Evolutionary conservation across 2,888 invertebrate genomes (phyloP).

Genomic region (Lepidocyrtoides sp.): DNA sequence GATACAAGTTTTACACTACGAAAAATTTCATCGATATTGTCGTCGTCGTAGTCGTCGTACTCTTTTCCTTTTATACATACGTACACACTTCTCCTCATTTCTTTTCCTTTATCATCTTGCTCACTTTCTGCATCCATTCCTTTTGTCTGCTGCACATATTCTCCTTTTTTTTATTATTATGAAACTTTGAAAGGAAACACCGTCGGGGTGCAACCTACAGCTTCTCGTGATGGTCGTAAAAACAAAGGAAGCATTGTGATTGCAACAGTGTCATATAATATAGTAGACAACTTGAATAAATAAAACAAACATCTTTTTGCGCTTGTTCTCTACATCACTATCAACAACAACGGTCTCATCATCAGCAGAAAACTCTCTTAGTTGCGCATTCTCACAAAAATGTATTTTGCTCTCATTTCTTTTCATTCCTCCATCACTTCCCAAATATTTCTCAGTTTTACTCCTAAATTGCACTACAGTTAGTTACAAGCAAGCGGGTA

Average conservation of each 20-base stretch:
- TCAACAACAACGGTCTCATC: background rate
- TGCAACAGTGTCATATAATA: conserved; percentile 67
- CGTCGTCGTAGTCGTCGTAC: background rate
- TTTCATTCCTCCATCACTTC: conserved; percentile 31
- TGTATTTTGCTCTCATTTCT: conserved; percentile 69
- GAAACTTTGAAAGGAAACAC: conserved; percentile 73
- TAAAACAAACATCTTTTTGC: conserved; percentile 70
- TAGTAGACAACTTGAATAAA: conserved; percentile 64
- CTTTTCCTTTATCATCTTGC: conserved; percentile 4
- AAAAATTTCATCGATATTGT: conserved; percentile 22
- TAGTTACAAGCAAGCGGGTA: background rate
- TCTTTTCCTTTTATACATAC: background rate
- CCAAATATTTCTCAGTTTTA: conserved; percentile 41
- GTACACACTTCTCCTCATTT: background rate
- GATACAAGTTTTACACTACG: background rate
- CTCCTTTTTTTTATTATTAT: conserved; percentile 59
- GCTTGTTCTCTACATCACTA: conserved; percentile 17
- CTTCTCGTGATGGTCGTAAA: conserved; percentile 70
- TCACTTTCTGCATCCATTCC: conserved; percentile 56
- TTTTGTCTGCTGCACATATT: conserved; percentile 47
- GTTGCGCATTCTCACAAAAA: background rate
- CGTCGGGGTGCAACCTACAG: conserved; percentile 69
- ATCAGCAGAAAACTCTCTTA: conserved; percentile 1
- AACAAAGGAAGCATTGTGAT: conserved; percentile 78
- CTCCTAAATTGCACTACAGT: conserved; percentile 48